Conservation (phyloP, 2,888 invertebrate species). For the Acrobasis suavella region DNA sequence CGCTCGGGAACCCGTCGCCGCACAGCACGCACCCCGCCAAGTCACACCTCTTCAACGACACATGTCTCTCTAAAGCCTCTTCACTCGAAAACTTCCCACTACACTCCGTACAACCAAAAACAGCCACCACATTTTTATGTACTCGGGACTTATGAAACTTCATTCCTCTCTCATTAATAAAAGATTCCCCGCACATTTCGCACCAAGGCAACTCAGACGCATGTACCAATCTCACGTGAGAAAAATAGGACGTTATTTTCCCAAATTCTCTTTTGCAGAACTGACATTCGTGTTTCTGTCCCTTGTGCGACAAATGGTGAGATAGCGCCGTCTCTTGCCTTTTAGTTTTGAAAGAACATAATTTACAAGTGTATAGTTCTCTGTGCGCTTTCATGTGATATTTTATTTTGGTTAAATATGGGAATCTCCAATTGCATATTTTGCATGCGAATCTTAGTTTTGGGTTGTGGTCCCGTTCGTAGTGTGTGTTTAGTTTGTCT, state of each 20-base stretch:
- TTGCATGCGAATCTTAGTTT: background rate
- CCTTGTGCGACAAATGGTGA: background rate
- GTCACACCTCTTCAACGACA: background rate
- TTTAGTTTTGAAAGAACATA: background rate
- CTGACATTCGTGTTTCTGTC: background rate
- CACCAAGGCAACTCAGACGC: background rate
- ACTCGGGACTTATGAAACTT: slow-evolving; percentile 3
- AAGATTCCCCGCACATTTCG: background rate
- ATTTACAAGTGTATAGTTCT: background rate
- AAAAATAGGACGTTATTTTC: background rate
- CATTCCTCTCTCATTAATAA: background rate
- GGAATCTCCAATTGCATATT: background rate
- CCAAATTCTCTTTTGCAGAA: background rate
- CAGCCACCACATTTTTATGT: background rate
- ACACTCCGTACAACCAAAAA: background rate
- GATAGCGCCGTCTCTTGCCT: background rate
- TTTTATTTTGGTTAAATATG: background rate
- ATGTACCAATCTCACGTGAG: background rate
- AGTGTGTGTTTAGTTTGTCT: background rate
- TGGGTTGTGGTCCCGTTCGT: background rate
- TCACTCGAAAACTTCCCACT: background rate
- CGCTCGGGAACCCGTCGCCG: background rate
- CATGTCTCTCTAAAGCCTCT: background rate
- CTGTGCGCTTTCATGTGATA: background rate
- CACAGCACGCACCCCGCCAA: background rate